Evolutionary conservation across 37 sponge, comb jelly and placozoan genomes (phyloP), one percentile per base, ranked within the genome.

Genomic region (Amphimedon queenslandica): DNA sequence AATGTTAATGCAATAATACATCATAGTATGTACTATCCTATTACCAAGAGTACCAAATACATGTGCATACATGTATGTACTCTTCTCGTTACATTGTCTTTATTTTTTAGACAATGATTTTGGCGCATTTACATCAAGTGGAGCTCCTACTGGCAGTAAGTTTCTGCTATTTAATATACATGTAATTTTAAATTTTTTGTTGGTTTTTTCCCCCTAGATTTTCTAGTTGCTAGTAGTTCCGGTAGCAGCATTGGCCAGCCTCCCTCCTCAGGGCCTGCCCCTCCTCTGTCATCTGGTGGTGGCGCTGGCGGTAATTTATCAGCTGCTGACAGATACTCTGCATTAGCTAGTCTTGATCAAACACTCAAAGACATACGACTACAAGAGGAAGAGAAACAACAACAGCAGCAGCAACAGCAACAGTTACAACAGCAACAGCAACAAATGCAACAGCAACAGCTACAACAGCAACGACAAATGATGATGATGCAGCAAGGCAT

Each of bases 241-340:
- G 37, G 72, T 0, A 70, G 61, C 20, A n/a, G 64, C 16, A 30
- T 56, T 11, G 24, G 39, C 66, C 58, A 43, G 1, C 29, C 76
- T 23, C 30, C 66, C 31, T 58, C 61, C 41, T 28, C 41, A 41
- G 42, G 32, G 57, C 36, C 37, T 72, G 36, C 33, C 57, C 2
- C 13, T 20, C 32, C 53, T 42, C 43, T 43, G 31, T 16, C 67
- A 1, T 5, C 11, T 0, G 18, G 69, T 47, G 53, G 53, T 18
- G 53, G 53, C 40, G 75, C 38, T 33, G 40, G 67, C 11, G 32
- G 32, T n/a, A n/a, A 24, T 3, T 37, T 37, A 66, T 4, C 51
- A 43, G 53, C n/a, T 42, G 18, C 2, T 30, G 90, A 90, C 64
- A 80, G 71, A 58, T 90, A 90, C 28, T 71, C 86, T 51, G 90